Percentiles rank a stretch among this genome's conserved stretches.
Conservation (phyloP, 2,888 invertebrate genomes). For the Ennomos fuscantarius region DNA sequence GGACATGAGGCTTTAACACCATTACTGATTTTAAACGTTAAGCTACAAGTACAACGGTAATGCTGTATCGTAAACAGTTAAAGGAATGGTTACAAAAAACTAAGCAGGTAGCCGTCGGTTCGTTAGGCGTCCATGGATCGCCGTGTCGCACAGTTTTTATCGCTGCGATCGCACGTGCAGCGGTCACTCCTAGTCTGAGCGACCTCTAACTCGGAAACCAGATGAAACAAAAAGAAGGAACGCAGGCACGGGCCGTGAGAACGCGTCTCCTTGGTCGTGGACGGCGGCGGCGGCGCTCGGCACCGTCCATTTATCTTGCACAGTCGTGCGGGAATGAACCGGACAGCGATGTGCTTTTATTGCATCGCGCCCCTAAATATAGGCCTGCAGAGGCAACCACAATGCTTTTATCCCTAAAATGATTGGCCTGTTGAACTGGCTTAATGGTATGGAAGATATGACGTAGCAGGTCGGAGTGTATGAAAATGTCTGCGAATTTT, state of each 20-base stretch:
- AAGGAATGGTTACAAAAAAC: slow-evolving; percentile 55
- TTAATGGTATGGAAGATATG: slow-evolving; percentile 49
- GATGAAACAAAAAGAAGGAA: slow-evolving; percentile 79
- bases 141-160: slow-evolving; percentile 73
- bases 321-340: slow-evolving; percentile 82
- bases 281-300: slow-evolving; percentile 44
- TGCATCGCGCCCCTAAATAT: slow-evolving; percentile 82
- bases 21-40: slow-evolving; percentile 52
- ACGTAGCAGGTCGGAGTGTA: slow-evolving; percentile 21
- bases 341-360: slow-evolving; percentile 81
- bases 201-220: slow-evolving; percentile 82
- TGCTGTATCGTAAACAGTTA: slow-evolving; percentile 47
- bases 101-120: slow-evolving; percentile 63
- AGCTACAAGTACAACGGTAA: slow-evolving; percentile 55
- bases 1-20: slow-evolving; percentile 55
- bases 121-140: slow-evolving; percentile 61
- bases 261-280: slow-evolving; percentile 73
- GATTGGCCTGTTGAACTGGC: slow-evolving; percentile 61
- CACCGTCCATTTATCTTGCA: slow-evolving; percentile 82
- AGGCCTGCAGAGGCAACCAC: slow-evolving; percentile 71
- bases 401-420: slow-evolving; percentile 72
- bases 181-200: slow-evolving; percentile 74
- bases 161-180: slow-evolving; percentile 71
- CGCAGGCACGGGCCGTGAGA: slow-evolving; percentile 83
- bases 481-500: slow-evolving; percentile 6